These are phyloP conservation scores for Zygothrica quintamaculata DNA, from an alignment of 2,888 invertebrate genomes.

Conservation along the genomic window DNA sequence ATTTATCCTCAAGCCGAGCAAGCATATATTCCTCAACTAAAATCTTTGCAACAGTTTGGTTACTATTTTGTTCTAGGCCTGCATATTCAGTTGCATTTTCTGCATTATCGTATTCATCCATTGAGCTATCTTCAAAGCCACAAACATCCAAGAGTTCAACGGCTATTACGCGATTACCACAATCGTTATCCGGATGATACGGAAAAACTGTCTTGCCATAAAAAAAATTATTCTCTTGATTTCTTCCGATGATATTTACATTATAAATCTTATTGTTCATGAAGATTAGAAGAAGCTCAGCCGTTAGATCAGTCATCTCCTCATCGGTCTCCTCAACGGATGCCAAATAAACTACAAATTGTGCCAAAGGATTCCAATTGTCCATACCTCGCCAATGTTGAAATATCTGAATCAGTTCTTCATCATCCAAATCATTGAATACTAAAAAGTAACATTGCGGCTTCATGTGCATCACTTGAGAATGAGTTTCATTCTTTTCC, in stretches of 20 bases:
- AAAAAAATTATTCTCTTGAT: constrained; percentile 68
- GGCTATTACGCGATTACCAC: constrained; percentile 79
- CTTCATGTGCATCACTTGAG: constrained; percentile 68
- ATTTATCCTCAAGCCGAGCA: constrained; percentile 77
- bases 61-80: neutral
- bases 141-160: constrained; percentile 79
- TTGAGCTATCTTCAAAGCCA: constrained; percentile 51
- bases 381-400: constrained; percentile 74
- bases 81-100: constrained; percentile 14
- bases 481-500: neutral
- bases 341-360: constrained; percentile 81
- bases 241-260: constrained; percentile 81
- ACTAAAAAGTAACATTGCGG: constrained; percentile 83
- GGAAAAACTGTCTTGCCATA: constrained; percentile 82
- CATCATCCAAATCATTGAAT: constrained; percentile 75
- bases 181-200: constrained; percentile 82
- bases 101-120: constrained; percentile 16
- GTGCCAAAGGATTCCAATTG: constrained; percentile 84
- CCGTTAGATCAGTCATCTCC: constrained; percentile 81
- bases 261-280: constrained; percentile 82
- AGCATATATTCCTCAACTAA: constrained; percentile 62
- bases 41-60: constrained; percentile 21
- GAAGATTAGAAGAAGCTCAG: constrained; percentile 75
- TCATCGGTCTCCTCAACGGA: constrained; percentile 76
- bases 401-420: constrained; percentile 78